A percentile compares a stretch with the other conserved stretches of the same genome.
These are phyloP conservation scores for Phthorimaea operculella DNA, from an alignment of 1,140 invertebrate species.

Conservation along the genomic window DNA sequence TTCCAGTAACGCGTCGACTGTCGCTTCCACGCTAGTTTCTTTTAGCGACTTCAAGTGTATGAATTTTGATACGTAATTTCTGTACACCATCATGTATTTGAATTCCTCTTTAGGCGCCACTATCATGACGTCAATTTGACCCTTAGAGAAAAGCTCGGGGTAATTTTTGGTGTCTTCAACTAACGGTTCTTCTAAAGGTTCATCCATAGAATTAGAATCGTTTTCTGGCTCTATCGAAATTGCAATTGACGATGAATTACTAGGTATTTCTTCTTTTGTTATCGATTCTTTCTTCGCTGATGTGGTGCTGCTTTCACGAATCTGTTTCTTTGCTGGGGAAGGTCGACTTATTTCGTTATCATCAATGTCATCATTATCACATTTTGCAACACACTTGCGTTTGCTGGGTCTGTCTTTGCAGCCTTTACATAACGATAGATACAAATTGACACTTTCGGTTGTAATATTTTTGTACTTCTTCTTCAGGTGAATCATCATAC, in stretches of 20 bases:
- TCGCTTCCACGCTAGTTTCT: conserved; percentile 24
- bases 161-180: conserved; percentile 7
- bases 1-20: conserved; percentile 26
- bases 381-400: background rate
- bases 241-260: background rate
- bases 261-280: background rate
- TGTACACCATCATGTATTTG: conserved; percentile 39
- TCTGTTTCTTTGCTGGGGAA: too few species aligned
- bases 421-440: conserved; percentile 27
- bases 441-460: conserved; percentile 27
- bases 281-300: background rate
- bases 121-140: conserved; percentile 33
- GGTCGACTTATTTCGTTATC: too few species aligned
- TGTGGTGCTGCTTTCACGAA: background rate
- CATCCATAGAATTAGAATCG: background rate
- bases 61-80: conserved; percentile 32
- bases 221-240: background rate
- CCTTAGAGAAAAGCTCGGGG: conserved; percentile 36
- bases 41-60: conserved; percentile 36
- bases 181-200: background rate
- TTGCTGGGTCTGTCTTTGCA: conserved; percentile 25
- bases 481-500: conserved; percentile 32
- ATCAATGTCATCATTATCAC: too few species aligned
- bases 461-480: conserved; percentile 35
- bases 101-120: conserved; percentile 27